A percentile compares a stretch with the other conserved stretches of the same genome.
phyloP scores from a whole-genome alignment of 2,888 invertebrate species.

The Hydraecia micacea region DNA sequence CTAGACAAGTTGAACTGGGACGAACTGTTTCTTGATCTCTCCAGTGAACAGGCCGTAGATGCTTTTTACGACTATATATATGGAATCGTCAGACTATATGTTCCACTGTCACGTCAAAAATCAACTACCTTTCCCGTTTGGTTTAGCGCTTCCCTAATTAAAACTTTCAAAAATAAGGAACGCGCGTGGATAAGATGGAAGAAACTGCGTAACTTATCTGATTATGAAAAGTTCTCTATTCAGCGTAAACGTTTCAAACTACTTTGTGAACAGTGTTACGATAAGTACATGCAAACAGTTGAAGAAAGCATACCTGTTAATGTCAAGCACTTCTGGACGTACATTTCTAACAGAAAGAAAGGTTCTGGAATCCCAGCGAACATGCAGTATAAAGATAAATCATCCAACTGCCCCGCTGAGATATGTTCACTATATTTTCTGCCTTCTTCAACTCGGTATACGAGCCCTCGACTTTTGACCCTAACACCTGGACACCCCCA shows the following conservation, averaged over 20 bases:
- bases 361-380: neutral
- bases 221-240: conserved; percentile 1
- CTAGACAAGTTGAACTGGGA: conserved; percentile 1
- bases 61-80: no score
- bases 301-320: neutral
- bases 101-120: neutral
- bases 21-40: conserved; percentile 1
- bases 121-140: neutral
- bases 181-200: neutral
- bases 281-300: no score
- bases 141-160: neutral
- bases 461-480: neutral
- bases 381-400: conserved; percentile 1
- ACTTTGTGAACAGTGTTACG: no score
- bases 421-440: neutral
- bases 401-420: neutral
- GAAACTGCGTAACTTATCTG: neutral
- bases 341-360: neutral
- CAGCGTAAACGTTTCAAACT: conserved; percentile 1
- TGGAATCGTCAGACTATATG: no score
- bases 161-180: conserved; percentile 5
- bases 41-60: no score
- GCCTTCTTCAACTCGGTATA: neutral
- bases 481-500: no score
- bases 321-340: neutral